Conservation (phyloP, 2,888 invertebrate species). For the Ennomos quercinarius region DNA sequence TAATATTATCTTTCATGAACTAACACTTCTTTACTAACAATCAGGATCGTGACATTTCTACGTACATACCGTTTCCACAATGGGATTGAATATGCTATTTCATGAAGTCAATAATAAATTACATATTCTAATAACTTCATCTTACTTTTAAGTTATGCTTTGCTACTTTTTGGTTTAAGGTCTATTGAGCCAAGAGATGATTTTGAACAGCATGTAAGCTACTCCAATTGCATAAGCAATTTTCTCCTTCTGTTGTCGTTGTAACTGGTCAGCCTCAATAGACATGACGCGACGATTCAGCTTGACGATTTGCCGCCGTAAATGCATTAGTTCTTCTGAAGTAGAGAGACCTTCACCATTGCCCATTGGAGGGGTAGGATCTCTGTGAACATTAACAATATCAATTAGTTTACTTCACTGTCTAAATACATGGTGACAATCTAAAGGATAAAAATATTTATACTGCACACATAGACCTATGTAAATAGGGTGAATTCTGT, state of each 20-base stretch:
- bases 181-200: constrained; percentile 91
- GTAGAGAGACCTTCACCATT: constrained; percentile 88
- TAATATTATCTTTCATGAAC: constrained; percentile 54
- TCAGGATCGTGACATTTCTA: constrained; percentile 54
- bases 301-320: constrained; percentile 94
- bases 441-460: no score
- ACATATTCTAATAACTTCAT: constrained; percentile 60
- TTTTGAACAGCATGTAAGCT: constrained; percentile 94
- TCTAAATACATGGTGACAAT: no score
- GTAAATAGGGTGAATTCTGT: no score
- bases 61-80: constrained; percentile 52
- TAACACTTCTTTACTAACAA: constrained; percentile 64
- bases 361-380: constrained; percentile 88
- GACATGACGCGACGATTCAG: constrained; percentile 94
- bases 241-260: constrained; percentile 94
- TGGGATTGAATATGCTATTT: constrained; percentile 55
- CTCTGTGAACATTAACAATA: constrained; percentile 72
- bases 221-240: constrained; percentile 93
- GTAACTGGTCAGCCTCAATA: constrained; percentile 93
- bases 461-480: no score
- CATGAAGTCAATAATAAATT: constrained; percentile 69
- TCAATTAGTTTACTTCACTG: background rate
- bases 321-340: constrained; percentile 92
- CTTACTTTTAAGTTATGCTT: constrained; percentile 65
- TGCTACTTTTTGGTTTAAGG: constrained; percentile 63